These are phyloP conservation scores for Dermatemys mawii DNA, from an alignment of 2,113 vertebrate genomes.

Conservation along the genomic window DNA sequence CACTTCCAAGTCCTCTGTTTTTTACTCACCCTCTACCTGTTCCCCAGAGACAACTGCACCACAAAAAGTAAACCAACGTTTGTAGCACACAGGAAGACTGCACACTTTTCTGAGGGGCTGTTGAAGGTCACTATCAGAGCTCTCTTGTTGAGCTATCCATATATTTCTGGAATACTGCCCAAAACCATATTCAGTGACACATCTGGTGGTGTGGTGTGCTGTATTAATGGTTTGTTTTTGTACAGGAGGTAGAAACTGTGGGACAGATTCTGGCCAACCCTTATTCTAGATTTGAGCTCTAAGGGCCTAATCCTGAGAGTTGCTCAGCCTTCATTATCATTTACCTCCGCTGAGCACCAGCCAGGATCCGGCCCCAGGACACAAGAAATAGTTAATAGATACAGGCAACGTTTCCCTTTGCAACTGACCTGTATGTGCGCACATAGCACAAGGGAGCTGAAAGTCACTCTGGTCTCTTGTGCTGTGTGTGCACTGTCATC, in stretches of 20 bases:
- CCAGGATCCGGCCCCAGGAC: background rate
- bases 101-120: background rate
- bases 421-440: background rate
- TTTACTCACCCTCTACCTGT: background rate
- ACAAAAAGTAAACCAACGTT: background rate
- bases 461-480: background rate
- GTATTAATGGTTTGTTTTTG: background rate
- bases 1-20: background rate
- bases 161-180: background rate
- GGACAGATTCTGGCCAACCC: background rate
- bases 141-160: background rate
- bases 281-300: background rate
- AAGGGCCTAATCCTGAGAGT: background rate
- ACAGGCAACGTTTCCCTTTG: background rate
- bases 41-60: background rate
- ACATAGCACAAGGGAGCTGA: background rate
- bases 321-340: too few relatives aligned
- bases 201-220: background rate
- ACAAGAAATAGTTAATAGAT: background rate
- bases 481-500: background rate
- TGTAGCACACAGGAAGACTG: background rate
- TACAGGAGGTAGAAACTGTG: background rate
- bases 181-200: background rate
- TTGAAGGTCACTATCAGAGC: background rate
- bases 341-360: background rate